A percentile compares a stretch with the other conserved stretches of the same genome.
Evolutionary conservation across 2,888 invertebrate genomes (phyloP).

Genomic region (Megaustenia siamemsis): DNA sequence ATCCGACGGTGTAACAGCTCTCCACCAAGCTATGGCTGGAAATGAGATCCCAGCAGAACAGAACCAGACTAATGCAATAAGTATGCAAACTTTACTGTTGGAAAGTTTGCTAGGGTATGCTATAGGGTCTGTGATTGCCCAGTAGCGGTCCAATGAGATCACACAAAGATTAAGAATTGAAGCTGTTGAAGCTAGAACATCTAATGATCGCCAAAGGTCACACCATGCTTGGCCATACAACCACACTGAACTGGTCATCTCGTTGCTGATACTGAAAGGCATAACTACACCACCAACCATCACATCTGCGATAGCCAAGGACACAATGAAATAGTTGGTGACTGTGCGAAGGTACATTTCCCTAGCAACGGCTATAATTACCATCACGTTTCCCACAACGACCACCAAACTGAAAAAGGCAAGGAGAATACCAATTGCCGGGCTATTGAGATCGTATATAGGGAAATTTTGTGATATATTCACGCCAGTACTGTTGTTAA

Average conservation of each 20-base stretch:
- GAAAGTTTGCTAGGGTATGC: constrained; percentile 98
- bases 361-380: constrained; percentile 94
- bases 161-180: constrained; percentile 98
- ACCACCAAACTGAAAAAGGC: constrained; percentile 93
- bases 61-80: constrained; percentile 97
- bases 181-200: constrained; percentile 97
- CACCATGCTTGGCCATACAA: constrained; percentile 97
- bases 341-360: constrained; percentile 97
- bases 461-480: not conserved
- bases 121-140: constrained; percentile 99
- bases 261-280: constrained; percentile 86
- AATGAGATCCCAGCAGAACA: constrained; percentile 98
- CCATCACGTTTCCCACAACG: constrained; percentile 95
- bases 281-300: constrained; percentile 97
- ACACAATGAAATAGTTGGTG: constrained; percentile 98
- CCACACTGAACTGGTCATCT: constrained; percentile 83
- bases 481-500: not conserved
- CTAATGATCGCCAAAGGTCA: constrained; percentile 97
- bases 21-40: constrained; percentile 90
- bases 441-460: constrained; percentile 62
- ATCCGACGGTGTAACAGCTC: constrained; percentile 81
- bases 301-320: constrained; percentile 96
- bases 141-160: constrained; percentile 96
- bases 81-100: constrained; percentile 89
- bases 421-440: constrained; percentile 86